These are phyloP conservation scores for Semicossyphus pulcher DNA, from an alignment of 2,113 vertebrate species.

Conservation along the genomic window DNA sequence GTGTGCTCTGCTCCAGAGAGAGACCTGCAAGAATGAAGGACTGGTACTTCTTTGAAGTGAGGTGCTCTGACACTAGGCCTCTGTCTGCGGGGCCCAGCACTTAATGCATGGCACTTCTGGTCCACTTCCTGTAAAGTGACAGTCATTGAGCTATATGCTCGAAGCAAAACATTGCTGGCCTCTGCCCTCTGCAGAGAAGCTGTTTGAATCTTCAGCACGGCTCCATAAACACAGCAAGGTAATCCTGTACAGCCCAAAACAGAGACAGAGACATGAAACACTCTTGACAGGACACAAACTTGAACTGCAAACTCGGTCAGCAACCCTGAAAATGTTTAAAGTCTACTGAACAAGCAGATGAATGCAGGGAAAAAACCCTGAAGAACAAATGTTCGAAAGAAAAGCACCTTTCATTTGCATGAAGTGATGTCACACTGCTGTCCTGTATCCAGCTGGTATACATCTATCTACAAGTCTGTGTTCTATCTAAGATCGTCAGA, in stretches of 20 bases:
- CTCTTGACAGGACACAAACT: too few species aligned
- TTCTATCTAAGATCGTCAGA: too few species aligned
- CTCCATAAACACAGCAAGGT: not conserved
- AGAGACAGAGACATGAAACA: too few species aligned
- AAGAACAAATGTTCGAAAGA: too few species aligned
- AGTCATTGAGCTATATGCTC: slow-evolving; percentile 9
- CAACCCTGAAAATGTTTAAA: too few species aligned
- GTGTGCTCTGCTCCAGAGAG: not conserved
- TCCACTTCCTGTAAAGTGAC: slow-evolving; percentile 6
- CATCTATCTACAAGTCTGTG: too few species aligned
- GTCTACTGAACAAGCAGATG: too few species aligned
- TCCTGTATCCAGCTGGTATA: too few species aligned
- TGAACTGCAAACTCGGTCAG: too few species aligned
- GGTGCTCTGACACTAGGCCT: slow-evolving; percentile 1
- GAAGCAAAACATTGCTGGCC: not conserved
- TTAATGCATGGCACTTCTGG: slow-evolving; percentile 2
- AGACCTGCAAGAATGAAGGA: slow-evolving; percentile 30
- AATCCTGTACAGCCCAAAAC: not conserved
- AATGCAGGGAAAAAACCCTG: too few species aligned
- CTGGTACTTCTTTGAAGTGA: slow-evolving; percentile 4
- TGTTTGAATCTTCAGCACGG: not conserved
- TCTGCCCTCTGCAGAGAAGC: not conserved
- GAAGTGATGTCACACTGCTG: too few species aligned
- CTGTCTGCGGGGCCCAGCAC: not conserved
- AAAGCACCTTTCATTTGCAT: too few species aligned